These are phyloP conservation scores for Aleiodes alternator DNA, from an alignment of 2,888 invertebrate species.

Conservation along the genomic window DNA sequence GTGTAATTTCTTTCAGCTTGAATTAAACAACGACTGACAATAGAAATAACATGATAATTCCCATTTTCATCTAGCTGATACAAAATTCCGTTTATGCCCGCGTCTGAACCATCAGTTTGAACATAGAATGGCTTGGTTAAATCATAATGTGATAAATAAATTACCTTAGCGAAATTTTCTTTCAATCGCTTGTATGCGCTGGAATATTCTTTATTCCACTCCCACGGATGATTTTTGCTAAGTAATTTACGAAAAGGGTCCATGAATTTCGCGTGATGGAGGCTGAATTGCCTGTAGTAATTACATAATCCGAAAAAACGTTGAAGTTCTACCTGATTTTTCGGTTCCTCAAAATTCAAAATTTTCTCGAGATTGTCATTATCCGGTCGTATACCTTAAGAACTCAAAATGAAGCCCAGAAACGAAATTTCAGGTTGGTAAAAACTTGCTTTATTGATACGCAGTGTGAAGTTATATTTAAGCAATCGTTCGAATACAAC, in stretches of 20 bases:
- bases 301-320: constrained; percentile 56
- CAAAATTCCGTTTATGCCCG: constrained; percentile 54
- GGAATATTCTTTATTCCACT: constrained; percentile 55
- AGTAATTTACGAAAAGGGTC: constrained; percentile 52
- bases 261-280: constrained; percentile 42
- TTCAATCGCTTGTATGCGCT: constrained; percentile 54
- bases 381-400: constrained; percentile 44
- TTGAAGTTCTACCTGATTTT: constrained; percentile 59
- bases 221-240: constrained; percentile 48
- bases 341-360: constrained; percentile 57
- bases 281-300: constrained; percentile 52
- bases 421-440: constrained; percentile 52
- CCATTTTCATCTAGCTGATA: constrained; percentile 49
- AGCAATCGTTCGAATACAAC: constrained; percentile 51
- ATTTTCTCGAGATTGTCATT: constrained; percentile 56
- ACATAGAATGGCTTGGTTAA: constrained; percentile 22
- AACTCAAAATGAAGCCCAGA: constrained; percentile 49
- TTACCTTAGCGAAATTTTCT: constrained; percentile 47
- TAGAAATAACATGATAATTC: constrained; percentile 47
- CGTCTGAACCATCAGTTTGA: constrained; percentile 53
- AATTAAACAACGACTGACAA: constrained; percentile 54
- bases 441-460: too few relatives aligned
- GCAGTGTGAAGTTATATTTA: constrained; percentile 48
- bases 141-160: constrained; percentile 50
- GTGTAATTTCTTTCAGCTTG: constrained; percentile 55